A percentile compares a stretch with the other conserved stretches of the same genome.
Evolutionary conservation across 1,140 invertebrate species (phyloP).

Genomic region (Eriosoma lanigerum): DNA sequence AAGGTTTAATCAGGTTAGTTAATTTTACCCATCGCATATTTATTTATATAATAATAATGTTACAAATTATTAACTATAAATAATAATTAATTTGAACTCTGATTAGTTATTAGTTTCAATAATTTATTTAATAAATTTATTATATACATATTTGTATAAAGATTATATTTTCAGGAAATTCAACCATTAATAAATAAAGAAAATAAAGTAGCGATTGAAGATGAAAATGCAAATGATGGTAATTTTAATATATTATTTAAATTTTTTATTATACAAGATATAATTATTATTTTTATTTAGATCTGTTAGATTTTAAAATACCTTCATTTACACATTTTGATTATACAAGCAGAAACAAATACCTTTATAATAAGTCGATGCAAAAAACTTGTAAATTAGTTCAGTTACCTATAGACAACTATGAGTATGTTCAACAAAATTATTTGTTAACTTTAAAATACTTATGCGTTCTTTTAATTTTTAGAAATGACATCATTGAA

Average conservation of each 20-base stretch:
- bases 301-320: neutral
- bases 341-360: neutral
- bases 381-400: neutral
- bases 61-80: too few relatives aligned
- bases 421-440: constrained; percentile 11
- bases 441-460: neutral
- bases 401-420: constrained; percentile 33
- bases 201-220: constrained; percentile 26
- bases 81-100: too few relatives aligned
- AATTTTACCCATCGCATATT: too few relatives aligned
- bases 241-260: neutral
- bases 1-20: constrained; percentile 42
- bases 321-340: constrained; percentile 35
- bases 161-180: constrained; percentile 4
- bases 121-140: too few relatives aligned
- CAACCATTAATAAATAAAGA: constrained; percentile 33
- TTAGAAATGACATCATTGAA: constrained; percentile 56
- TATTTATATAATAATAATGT: too few relatives aligned
- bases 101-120: too few relatives aligned
- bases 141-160: neutral
- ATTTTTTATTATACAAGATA: neutral
- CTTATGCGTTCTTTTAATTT: neutral
- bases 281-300: constrained; percentile 9
- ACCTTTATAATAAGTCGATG: neutral
- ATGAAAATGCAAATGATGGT: neutral